These are phyloP conservation scores for Apamea anceps DNA, from an alignment of 2,888 invertebrate genomes.

Conservation along the genomic window DNA sequence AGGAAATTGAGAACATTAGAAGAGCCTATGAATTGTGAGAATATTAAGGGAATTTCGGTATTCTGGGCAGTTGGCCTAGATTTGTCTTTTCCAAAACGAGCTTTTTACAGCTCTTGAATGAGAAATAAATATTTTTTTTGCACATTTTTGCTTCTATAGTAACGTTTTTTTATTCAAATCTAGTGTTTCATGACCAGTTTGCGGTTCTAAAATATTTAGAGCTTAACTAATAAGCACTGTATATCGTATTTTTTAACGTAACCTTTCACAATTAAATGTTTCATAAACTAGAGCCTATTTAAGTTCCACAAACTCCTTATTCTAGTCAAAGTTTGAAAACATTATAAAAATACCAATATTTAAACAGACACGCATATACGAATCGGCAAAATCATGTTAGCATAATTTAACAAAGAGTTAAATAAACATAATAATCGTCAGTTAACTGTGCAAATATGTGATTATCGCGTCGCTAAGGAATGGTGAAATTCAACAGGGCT, in stretches of 20 bases:
- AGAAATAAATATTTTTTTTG: no score
- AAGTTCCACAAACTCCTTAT: background rate
- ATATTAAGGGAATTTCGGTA: background rate
- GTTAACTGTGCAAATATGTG: constrained; percentile 35
- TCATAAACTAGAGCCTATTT: background rate
- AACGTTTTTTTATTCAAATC: background rate
- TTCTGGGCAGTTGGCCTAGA: background rate
- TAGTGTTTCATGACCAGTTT: constrained; percentile 6
- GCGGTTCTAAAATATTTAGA: constrained; percentile 39
- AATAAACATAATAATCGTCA: constrained; percentile 36
- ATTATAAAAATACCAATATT: constrained; percentile 27
- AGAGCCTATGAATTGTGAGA: background rate
- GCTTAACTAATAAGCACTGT: constrained; percentile 39
- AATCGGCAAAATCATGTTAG: constrained; percentile 14
- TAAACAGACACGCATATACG: constrained; percentile 23
- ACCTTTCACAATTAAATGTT: constrained; percentile 30
- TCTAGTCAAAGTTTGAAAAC: constrained; percentile 20
- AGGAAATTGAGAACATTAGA: background rate
- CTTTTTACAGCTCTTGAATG: background rate
- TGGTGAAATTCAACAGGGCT: constrained; percentile 48
- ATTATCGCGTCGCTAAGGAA: constrained; percentile 35
- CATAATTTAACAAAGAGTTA: constrained; percentile 35
- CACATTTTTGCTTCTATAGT: background rate
- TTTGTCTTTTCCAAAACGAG: background rate
- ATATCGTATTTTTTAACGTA: constrained; percentile 9